Conservation (phyloP, 2,888 invertebrate genomes). For the Amphiduros pacificus region DNA sequence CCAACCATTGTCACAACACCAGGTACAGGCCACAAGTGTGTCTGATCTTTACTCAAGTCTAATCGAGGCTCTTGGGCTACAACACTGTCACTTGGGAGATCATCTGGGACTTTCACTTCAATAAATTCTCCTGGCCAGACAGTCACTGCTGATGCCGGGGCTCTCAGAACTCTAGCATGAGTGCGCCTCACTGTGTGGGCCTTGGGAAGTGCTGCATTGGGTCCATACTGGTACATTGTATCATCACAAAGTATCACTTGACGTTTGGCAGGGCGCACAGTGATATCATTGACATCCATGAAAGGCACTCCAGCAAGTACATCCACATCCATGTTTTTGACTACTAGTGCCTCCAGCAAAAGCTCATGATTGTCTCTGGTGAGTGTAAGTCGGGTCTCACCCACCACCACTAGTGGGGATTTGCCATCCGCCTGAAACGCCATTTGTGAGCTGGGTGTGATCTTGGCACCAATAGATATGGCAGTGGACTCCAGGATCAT, state of each 20-base stretch:
- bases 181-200: too few relatives aligned
- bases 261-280: constrained; percentile 26
- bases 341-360: constrained; percentile 17
- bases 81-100: background rate
- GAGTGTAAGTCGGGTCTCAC: background rate
- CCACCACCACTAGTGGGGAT: background rate
- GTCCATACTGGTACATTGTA: background rate
- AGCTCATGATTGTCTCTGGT: background rate
- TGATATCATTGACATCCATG: constrained; percentile 31
- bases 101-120: background rate
- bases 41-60: too few relatives aligned
- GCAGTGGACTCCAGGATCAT: constrained; percentile 29
- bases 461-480: constrained; percentile 18
- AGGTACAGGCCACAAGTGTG: too few relatives aligned
- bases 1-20: too few relatives aligned
- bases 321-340: constrained; percentile 28
- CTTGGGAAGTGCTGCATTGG: too few relatives aligned
- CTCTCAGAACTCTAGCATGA: background rate
- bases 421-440: constrained; percentile 29
- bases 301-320: constrained; percentile 30
- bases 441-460: constrained; percentile 22
- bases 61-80: background rate
- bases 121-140: background rate
- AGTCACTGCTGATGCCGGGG: background rate
- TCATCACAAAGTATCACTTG: constrained; percentile 9